phyloP scores from a whole-genome alignment of 1,140 invertebrate genomes.

The Trichomalopsis sarcophagae region DNA sequence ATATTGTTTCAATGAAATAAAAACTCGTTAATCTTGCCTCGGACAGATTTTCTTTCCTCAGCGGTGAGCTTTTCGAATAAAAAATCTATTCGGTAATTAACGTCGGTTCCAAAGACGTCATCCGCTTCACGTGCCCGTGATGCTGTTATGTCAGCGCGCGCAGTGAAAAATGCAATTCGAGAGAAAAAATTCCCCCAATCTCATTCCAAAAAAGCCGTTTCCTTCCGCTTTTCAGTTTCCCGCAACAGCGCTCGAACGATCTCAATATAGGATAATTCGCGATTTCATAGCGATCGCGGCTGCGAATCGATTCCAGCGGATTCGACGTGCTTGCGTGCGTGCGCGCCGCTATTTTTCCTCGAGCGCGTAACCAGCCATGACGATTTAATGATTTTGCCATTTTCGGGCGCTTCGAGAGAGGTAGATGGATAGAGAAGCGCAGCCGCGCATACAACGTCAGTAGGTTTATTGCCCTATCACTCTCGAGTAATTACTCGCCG shows the following conservation, averaged over 20 bases:
- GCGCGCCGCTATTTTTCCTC: neutral
- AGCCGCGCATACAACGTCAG: neutral
- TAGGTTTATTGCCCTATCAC: conserved; percentile 45
- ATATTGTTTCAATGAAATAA: no score
- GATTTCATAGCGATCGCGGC: neutral
- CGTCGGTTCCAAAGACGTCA: neutral
- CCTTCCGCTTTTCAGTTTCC: no score
- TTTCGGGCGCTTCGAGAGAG: conserved; percentile 33
- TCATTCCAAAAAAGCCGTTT: no score
- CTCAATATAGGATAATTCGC: neutral
- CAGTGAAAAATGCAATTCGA: neutral
- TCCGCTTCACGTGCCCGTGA: no score
- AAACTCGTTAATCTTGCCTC: no score
- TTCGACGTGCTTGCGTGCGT: neutral
- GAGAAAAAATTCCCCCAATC: no score
- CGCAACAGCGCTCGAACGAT: no score
- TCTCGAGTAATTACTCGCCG: conserved; percentile 40
- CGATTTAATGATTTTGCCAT: conserved; percentile 45
- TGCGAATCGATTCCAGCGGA: neutral
- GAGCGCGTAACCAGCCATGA: conserved; percentile 25
- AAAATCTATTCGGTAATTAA: no score
- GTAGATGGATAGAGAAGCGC: neutral
- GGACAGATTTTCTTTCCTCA: no score
- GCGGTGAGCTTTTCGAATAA: no score
- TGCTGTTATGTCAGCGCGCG: neutral